A percentile compares a stretch with the other conserved stretches of the same genome.
These are phyloP conservation scores for Bembecia ichneumoniformis DNA, from an alignment of 2,888 invertebrate genomes.

Conservation along the genomic window DNA sequence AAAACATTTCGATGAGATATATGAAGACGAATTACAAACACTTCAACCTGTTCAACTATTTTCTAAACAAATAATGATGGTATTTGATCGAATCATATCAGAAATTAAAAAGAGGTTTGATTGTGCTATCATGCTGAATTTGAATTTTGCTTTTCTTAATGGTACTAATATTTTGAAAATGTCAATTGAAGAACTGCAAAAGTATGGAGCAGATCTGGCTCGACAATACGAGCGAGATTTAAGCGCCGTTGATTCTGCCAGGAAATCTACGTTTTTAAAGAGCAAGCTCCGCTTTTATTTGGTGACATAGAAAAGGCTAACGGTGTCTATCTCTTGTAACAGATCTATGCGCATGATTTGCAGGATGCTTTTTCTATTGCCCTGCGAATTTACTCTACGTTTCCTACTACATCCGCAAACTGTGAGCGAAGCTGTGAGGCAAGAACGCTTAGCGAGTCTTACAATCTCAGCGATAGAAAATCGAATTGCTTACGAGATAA, in stretches of 20 bases:
- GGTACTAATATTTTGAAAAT: conserved; percentile 9
- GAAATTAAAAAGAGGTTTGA: conserved; percentile 13
- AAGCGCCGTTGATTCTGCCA: conserved; percentile 17
- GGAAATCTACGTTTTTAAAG: conserved; percentile 16
- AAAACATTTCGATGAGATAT: conserved; percentile 15
- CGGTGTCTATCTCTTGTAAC: conserved; percentile 10
- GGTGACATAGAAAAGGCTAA: conserved; percentile 14
- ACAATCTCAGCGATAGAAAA: conserved; percentile 17
- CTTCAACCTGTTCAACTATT: conserved; percentile 11
- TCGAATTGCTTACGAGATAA: conserved; percentile 11
- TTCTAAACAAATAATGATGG: conserved; percentile 10
- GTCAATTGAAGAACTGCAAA: conserved; percentile 15
- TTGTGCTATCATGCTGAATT: conserved; percentile 7
- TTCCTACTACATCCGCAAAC: conserved; percentile 16
- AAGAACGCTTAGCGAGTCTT: conserved; percentile 15
- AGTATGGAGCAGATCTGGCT: conserved; percentile 9
- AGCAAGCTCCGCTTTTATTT: conserved; percentile 15
- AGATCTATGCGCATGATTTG: conserved; percentile 13
- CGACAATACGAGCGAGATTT: conserved; percentile 15
- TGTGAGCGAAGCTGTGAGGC: conserved; percentile 17
- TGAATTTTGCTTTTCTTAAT: conserved; percentile 10
- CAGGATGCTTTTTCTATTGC: conserved; percentile 11
- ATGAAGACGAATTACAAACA: conserved; percentile 14
- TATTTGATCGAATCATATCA: conserved; percentile 14
- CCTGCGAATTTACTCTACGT: conserved; percentile 15